A percentile compares a stretch with the other conserved stretches of the same genome.
These are phyloP conservation scores for Polypterus bichir DNA, from an alignment of 2,113 vertebrate species.

Conservation along the genomic window DNA sequence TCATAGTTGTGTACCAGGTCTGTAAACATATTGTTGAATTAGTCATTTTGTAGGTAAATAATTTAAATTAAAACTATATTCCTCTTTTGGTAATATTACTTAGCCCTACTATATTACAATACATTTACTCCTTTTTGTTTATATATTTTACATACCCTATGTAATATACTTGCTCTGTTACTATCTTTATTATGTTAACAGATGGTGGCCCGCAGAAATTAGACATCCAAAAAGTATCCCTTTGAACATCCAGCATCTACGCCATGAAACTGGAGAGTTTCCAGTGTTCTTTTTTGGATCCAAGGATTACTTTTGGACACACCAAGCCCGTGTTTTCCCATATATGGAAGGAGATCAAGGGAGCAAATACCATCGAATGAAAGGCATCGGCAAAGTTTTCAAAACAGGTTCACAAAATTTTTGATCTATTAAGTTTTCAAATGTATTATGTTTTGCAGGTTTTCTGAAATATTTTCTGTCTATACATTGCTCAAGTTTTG, in stretches of 20 bases:
- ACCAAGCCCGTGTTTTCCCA: conserved; percentile 92
- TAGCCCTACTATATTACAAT: no score
- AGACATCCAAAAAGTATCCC: conserved; percentile 88
- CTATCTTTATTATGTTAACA: conserved; percentile 25
- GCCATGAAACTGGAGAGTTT: conserved; percentile 92
- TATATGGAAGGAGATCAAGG: conserved; percentile 96
- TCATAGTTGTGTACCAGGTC: no score
- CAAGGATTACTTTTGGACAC: conserved; percentile 97
- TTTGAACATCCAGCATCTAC: conserved; percentile 96
- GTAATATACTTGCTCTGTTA: not conserved
- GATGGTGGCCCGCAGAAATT: conserved; percentile 98
- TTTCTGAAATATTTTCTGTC: not conserved
- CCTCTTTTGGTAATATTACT: no score
- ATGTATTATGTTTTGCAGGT: not conserved
- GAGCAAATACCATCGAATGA: conserved; percentile 76
- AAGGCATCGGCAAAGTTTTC: conserved; percentile 87
- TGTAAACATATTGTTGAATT: no score
- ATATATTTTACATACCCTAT: no score
- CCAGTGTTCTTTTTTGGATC: conserved; percentile 98
- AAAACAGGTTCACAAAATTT: conserved; percentile 66
- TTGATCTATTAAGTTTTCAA: conserved; percentile 7
- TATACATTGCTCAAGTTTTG: no score
- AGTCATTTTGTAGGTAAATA: no score
- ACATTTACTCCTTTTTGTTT: no score
- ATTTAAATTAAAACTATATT: no score